Evolutionary conservation across 2,888 invertebrate species (phyloP), one percentile per base, ranked within the genome.

Genomic region (Ennomos erosarius): DNA sequence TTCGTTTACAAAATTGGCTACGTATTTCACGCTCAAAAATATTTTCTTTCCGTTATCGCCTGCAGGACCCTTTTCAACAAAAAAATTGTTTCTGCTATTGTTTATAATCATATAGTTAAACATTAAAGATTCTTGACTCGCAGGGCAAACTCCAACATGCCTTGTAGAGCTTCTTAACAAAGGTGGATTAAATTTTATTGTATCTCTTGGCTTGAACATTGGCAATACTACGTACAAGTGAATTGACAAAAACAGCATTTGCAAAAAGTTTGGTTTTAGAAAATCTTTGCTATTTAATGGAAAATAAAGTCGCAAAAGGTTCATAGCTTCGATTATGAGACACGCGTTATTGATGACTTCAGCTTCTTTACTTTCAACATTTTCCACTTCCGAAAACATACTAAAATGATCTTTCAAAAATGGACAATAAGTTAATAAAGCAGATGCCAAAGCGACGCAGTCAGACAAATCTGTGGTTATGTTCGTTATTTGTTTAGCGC

Each of bases 141-240:
- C 55, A 35, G 93, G 92, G 61, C 73, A 77, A 9, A 94, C 82
- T 8, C 71, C 71, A 9, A 94, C 70, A 59, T 81, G 77, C 26
- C 93, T 79, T 1, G 79, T 76, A 3, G 88, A 87, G 59, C 81
- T 87, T 67, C 84, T 79, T 37, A 93, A 79, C 12, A 94, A 77
- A 10, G 91, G 88, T 10, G 93, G 92, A 55, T 83, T 81, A 52
- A 94, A 92, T 37, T 77, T 66, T 9, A 94, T 75, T 0, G 73
- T 76, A 59, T 92, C 89, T 73, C 80, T 88, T 1, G 92, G 87
- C 48, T 80, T 85, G 55, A 89, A 93, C 77, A 90, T 90, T 2
- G 94, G 94, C 37, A 95, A 75, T 8, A 87, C 84, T 8, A 93
- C 86, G 69, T 93, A 94, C 16, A 95, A 81, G 76, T 93, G 93